Conservation (phyloP, 2,113 vertebrate species). For the Muntiacus muntjak region DNA sequence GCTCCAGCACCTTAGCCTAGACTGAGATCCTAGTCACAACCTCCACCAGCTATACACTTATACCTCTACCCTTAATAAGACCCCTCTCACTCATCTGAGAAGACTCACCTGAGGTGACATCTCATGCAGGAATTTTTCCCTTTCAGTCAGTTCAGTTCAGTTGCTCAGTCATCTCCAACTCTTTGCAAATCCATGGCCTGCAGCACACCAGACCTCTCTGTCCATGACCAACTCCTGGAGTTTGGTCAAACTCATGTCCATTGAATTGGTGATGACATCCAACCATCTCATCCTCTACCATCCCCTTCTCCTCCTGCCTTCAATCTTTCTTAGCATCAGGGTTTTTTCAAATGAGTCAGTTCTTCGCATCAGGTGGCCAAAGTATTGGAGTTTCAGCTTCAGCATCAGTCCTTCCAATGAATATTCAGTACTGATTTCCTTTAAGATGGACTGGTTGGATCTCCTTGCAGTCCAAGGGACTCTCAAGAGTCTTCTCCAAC, state of each 20-base stretch:
- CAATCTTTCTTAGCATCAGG: neutral
- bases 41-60: neutral
- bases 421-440: neutral
- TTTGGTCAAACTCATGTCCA: neutral
- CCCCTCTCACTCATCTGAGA: neutral
- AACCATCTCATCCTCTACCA: neutral
- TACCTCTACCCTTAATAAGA: neutral
- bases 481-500: neutral
- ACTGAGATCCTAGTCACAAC: neutral
- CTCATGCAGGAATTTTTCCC: neutral
- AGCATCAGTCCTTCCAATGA: neutral
- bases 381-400: neutral
- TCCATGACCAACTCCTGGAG: fast-evolving
- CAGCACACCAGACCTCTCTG: neutral
- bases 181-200: neutral
- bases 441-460: neutral
- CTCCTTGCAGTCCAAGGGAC: neutral
- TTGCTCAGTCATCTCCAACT: neutral
- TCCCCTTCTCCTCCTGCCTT: neutral
- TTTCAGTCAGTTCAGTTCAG: neutral
- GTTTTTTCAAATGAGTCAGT: neutral
- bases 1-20: neutral
- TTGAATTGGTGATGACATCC: neutral
- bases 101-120: neutral
- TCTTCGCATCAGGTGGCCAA: neutral